Base-by-base conservation (phyloP, 2,797 vertebrate genomes). In the Galaxias olidus region DNA sequence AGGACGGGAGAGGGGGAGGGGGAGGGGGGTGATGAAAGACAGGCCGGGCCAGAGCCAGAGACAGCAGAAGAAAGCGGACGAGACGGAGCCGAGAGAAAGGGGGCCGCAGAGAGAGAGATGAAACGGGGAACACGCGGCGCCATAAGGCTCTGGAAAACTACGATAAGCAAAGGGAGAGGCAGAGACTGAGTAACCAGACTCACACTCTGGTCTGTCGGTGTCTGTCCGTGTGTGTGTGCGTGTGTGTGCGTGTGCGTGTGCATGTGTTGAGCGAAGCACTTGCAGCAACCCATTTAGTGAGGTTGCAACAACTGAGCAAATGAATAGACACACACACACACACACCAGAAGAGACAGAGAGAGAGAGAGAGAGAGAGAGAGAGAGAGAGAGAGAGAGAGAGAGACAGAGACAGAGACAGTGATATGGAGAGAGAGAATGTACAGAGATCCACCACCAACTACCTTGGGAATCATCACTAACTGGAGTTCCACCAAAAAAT, bases 381-480 rank as follows among this genome's bases (percentile, higher is more conserved):
- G 9, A 40, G 49, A 11, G 20, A 71, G 63, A 71, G 65, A 54
- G 41, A 65, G 65, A 50, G 6, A 50, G 20, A 50, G 60, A 42
- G 12, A 59, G 20, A 41, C 44, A 40, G 52, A 41, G 48, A 77
- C 71, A 44, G 19, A 76, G 57, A 66, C 49, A 19, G 59, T 62
- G 52, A 15, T 51, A 61, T 51, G 5, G 3, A n/a, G n/a, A n/a
- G n/a, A 30, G 30, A 2, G 30, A 30, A 30, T 30, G 30, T 30
- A 30, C 2, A 30, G 30, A 30, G 3, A 30, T 30, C 30, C 30
- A 30, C 30, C 30, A 30, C 2, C 30, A 30, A 30, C 8, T 11
- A 62, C 73, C 66, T 70, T 71, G 66, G 59, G 63, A 69, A 60
- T 65, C 66, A 58, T 12, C 61, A 49, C 4, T 59, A 42, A 53